Base-by-base conservation (phyloP, 1,140 invertebrate species). In the Papilio glaucus region DNA sequence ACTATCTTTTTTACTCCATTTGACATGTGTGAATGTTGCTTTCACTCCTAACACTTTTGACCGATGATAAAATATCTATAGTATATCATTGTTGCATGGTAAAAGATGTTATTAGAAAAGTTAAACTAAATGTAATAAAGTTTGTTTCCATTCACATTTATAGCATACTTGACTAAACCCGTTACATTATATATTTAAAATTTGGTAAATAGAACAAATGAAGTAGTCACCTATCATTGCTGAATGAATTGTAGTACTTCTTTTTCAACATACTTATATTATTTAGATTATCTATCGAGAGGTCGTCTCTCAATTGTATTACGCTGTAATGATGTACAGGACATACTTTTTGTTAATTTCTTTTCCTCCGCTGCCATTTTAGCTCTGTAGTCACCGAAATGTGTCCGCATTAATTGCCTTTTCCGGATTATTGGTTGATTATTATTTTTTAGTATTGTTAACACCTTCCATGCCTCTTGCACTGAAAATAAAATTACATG, bases 311-410 rank as follows among this genome's bases (percentile, higher is more conserved):
- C 49, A 57, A 24, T 57, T 57, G 49, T 57, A 21, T 12, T 57
- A 57, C 21, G 4, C 18, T 24, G 49, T 57, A 57, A 57, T 24
- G 29, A 33, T 6, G 18, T 65, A 38, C 62, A 18, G 18, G 62
- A 79, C 88, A 79, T 85, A 92, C 90, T 88, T 87, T 92, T 92
- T 49, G 80, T 83, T 49, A 91, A 73, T 89, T 96, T 96, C 73
- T 95, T 96, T 75, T 96, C 95, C 79, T 97, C 96, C 0, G 94
- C 93, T n/a, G 93, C 92, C 96, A 97, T 97, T 89, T 96, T 96
- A 10, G 94, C 89, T 78, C 96, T 92, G 80, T 97, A 97, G 86
- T 97, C 95, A 3, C 96, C 96, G 83, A 96, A 95, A 6, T 95
- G 94, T 9, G 94, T 94, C 76, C 95, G 93, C 96, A 97, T 97